Base-by-base conservation (phyloP, 1,140 invertebrate species). In the Acyrthosiphon pisum region DNA sequence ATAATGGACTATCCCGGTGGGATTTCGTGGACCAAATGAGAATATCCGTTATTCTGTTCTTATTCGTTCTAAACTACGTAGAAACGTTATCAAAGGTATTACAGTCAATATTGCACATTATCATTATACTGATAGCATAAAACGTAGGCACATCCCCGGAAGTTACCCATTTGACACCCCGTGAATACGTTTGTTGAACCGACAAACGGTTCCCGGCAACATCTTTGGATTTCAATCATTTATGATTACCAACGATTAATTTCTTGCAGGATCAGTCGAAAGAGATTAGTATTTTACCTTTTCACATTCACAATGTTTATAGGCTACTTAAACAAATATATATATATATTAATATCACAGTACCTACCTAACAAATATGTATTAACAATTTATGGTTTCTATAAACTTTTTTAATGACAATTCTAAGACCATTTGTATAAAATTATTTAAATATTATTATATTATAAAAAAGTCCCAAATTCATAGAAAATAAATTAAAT, bases 51-150 rank as follows among this genome's bases (percentile, higher is more conserved):
- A 1, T n/a, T 30, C 41, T 4, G 41, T 41, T 41, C 41, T 41
- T 41, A n/a, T n/a, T 18, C 41, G 3, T n/a, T 46, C 81, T 23
- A 22, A 9, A 83, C 8, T 37, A 86, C 14, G n/a, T n/a, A 23
- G n/a, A 89, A 89, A 89, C 20, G 35, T 37, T 20, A 88, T 53
- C 87, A 88, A 53, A 88, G 87, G 48, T 4, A 88, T 48, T 84
- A 41, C 41, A 37, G n/a, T 50, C 44, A n/a, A 6, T 86, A 46
- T 6, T 46, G 26, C 4, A 18, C 83, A 44, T 26, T 26, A 46
- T 46, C 84, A 53, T 84, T 41, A 41, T 26, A n/a, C 26, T 46
- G 11, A 86, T 68, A n/a, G 0, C 4, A 68, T 68, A 68, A 68
- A 68, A 4, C 9, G 37, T 41, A 86, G 2, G 23, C 2, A 44